phyloP scores from a whole-genome alignment of 2,113 vertebrate genomes.

The human (Homo sapiens) region GRCh38 chr4:81922001-81922500 shows the following conservation, averaged over 20 bases:
- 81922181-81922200: not conserved
- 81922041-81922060: not conserved
- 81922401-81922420: not conserved
- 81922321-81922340: rapidly evolving
- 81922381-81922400: not conserved
- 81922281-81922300: not conserved
- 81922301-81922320: not conserved
- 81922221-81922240: not conserved
- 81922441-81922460: constrained; percentile 37
- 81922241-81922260: not conserved
- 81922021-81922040: not conserved
- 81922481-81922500: constrained; percentile 56
- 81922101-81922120: not conserved
- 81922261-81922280: not conserved
- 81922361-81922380: not conserved
- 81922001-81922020: not conserved
- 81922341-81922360: not conserved
- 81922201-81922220: too few species aligned
- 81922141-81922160: not conserved
- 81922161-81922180: not conserved
- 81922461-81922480: constrained; percentile 64
- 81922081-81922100: not conserved
- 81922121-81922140: not conserved
- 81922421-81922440: constrained; percentile 22
- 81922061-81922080: not conserved